These are phyloP conservation scores for Chaetophractus vellerosus DNA, from an alignment of 2,797 vertebrate species.

Conservation along the genomic window DNA sequence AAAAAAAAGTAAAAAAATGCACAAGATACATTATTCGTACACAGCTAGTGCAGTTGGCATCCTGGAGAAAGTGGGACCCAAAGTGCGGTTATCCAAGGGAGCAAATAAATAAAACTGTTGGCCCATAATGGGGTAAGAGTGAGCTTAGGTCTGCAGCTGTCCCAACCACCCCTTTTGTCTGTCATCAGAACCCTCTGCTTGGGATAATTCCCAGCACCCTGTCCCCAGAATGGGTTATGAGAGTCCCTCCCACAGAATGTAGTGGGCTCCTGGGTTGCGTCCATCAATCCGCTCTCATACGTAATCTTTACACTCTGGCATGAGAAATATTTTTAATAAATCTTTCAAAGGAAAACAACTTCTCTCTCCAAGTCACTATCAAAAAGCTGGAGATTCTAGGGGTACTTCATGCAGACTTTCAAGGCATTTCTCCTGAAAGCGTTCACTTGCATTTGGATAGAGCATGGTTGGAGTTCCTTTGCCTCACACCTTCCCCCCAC, in stretches of 20 bases:
- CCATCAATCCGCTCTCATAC: conserved; percentile 14
- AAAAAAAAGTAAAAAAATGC: no score
- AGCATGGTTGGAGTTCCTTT: no score
- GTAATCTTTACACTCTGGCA: conserved; percentile 28
- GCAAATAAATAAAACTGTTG: conserved; percentile 88
- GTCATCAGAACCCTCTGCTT: conserved; percentile 23
- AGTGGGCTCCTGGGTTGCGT: not conserved
- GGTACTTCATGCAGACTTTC: not conserved
- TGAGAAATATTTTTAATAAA: conserved; percentile 40
- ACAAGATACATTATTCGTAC: no score
- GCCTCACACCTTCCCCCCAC: no score
- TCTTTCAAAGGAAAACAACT: no score
- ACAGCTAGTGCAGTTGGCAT: no score
- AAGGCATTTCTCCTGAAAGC: conserved; percentile 20
- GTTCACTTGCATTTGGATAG: conserved; percentile 65
- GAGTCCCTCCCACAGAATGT: no score
- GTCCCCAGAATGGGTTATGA: no score
- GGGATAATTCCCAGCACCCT: conserved; percentile 17
- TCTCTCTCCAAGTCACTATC: no score
- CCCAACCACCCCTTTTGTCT: conserved; percentile 27
- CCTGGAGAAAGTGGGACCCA: no score
- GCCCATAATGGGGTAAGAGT: conserved; percentile 82
- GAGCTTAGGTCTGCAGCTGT: conserved; percentile 68
- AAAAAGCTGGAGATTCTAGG: conserved; percentile 51
- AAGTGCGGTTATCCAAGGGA: no score